Percentiles rank a stretch among this genome's conserved stretches.
phyloP scores from a whole-genome alignment of 2,797 vertebrate genomes.

The Fistularia commersonii region DNA sequence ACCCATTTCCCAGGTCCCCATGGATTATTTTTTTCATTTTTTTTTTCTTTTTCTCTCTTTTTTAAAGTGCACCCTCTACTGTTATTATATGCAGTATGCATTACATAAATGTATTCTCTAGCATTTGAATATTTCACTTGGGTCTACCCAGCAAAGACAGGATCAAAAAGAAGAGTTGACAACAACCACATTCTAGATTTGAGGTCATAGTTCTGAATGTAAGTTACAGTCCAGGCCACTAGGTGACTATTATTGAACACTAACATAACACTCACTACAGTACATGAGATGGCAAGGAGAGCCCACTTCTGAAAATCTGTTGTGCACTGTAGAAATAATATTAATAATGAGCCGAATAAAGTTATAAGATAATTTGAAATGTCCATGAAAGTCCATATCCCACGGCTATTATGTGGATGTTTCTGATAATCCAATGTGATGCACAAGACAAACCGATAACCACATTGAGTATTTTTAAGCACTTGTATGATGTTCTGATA shows the following conservation, averaged over 20 bases:
- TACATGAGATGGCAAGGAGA: conserved; percentile 26
- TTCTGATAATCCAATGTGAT: no score
- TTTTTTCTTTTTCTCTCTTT: neutral
- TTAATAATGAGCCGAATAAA: neutral
- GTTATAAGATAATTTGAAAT: neutral
- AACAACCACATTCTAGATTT: conserved; percentile 54
- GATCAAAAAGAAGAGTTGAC: conserved; percentile 36
- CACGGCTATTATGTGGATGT: no score
- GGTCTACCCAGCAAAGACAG: conserved; percentile 31
- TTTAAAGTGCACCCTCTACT: conserved; percentile 31
- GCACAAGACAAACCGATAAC: no score
- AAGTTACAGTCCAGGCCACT: conserved; percentile 61
- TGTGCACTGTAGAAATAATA: neutral
- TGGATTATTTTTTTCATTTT: conserved; percentile 1
- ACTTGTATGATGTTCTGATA: no score
- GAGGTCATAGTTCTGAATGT: conserved; percentile 65
- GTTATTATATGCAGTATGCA: conserved; percentile 48
- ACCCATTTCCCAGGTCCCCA: neutral
- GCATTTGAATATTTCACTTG: conserved; percentile 34
- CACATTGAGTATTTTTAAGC: no score
- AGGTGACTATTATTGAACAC: conserved; percentile 60
- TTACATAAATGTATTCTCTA: conserved; percentile 44
- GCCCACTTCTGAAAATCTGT: conserved; percentile 9
- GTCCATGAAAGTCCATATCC: neutral
- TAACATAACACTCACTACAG: conserved; percentile 43